phyloP scores from a whole-genome alignment of 2,888 invertebrate genomes.

The Thereva unica region DNA sequence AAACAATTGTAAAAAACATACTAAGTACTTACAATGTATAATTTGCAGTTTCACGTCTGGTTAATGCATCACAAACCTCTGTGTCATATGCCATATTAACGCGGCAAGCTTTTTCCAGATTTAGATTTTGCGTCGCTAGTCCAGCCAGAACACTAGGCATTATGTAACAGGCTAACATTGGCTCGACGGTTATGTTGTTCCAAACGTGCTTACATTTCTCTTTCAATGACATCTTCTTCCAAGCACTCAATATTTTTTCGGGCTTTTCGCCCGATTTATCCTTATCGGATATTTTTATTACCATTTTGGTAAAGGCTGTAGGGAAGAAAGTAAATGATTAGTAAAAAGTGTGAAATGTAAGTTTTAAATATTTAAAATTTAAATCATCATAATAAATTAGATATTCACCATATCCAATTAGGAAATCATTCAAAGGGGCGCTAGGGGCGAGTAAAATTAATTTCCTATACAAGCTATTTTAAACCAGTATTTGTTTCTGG shows the following conservation, averaged over 20 bases:
- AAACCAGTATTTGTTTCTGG: no score
- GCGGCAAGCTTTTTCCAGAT: constrained; percentile 83
- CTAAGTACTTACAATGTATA: constrained; percentile 57
- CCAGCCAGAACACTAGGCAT: constrained; percentile 70
- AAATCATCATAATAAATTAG: no score
- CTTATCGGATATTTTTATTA: constrained; percentile 26
- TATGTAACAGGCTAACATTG: constrained; percentile 66
- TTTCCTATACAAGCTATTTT: no score
- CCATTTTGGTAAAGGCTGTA: neutral
- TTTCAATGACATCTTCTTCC: constrained; percentile 55
- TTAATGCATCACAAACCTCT: constrained; percentile 76
- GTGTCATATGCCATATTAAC: constrained; percentile 76
- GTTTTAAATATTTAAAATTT: no score
- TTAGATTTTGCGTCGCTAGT: constrained; percentile 81
- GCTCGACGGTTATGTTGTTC: constrained; percentile 68
- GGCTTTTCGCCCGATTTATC: constrained; percentile 40
- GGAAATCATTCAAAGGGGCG: no score
- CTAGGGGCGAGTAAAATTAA: no score
- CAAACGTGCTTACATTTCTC: constrained; percentile 60
- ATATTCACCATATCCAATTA: no score
- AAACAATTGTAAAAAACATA: neutral
- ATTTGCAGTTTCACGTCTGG: constrained; percentile 70
- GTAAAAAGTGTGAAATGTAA: no score
- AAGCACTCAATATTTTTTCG: constrained; percentile 44
- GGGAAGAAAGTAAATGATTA: no score